Conservation (phyloP, 2,797 vertebrate species). For the Pitangus sulphuratus region DNA sequence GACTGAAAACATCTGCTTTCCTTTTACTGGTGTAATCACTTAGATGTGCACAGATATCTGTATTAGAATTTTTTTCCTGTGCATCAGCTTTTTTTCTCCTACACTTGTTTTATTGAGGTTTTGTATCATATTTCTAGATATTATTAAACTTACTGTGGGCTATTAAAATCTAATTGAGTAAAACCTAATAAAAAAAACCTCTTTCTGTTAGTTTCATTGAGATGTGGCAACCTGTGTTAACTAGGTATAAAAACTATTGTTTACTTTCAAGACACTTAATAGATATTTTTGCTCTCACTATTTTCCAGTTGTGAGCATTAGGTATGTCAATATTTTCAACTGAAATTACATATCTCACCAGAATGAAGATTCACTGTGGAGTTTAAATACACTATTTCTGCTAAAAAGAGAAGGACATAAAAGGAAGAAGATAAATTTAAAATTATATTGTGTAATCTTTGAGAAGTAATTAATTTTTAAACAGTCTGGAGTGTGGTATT, state of each 20-base stretch:
- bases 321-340: not conserved
- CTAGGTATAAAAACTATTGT: not conserved
- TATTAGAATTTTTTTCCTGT: not conserved
- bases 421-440: not conserved
- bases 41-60: not conserved
- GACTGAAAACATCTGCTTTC: not conserved
- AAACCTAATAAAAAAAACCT: not conserved
- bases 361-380: not conserved
- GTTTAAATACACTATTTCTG: not conserved
- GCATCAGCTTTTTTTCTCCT: not conserved
- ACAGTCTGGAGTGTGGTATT: not conserved
- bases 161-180: not conserved
- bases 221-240: not conserved
- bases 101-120: not conserved
- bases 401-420: not conserved
- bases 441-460: not conserved
- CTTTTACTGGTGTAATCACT: not conserved
- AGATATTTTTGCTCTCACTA: not conserved
- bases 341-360: not conserved
- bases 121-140: not conserved
- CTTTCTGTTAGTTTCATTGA: not conserved
- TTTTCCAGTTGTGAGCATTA: not conserved
- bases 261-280: accelerated
- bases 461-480: not conserved
- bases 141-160: not conserved